A percentile compares a stretch with the other conserved stretches of the same genome.
These are phyloP conservation scores for Palythoa heliodiscus DNA, from an alignment of 92 coral and sea anemone genomes.

Conservation along the genomic window DNA sequence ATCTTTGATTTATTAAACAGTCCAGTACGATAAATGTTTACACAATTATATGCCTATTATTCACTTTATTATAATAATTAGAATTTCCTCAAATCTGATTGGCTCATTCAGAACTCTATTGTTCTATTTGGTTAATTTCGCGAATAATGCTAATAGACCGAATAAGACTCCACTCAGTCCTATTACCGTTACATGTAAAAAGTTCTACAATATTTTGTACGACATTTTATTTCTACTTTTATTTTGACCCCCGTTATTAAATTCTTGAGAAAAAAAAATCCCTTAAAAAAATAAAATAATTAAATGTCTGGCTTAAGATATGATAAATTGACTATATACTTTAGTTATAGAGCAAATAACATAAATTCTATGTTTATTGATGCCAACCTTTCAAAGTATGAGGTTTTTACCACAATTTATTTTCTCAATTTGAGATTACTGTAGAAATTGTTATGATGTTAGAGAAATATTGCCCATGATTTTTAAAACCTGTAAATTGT, in stretches of 20 bases:
- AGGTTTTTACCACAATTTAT: not conserved
- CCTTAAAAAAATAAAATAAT: not conserved
- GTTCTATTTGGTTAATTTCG: not conserved
- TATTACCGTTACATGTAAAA: not conserved
- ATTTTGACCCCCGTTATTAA: not conserved
- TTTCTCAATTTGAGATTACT: not conserved
- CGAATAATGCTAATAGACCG: not conserved
- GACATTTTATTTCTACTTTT: slow-evolving; percentile 2
- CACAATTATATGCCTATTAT: not conserved
- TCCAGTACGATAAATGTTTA: not conserved
- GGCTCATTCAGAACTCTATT: no score
- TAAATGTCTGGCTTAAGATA: not conserved
- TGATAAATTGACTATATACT: not conserved
- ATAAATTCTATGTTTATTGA: not conserved
- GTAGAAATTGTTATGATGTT: slow-evolving; percentile 6
- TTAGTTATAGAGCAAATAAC: not conserved
- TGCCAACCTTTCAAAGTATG: not conserved
- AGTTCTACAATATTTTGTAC: not conserved
- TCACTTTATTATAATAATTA: not conserved
- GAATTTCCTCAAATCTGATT: not conserved
- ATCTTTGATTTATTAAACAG: not conserved
- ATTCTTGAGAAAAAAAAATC: not conserved
- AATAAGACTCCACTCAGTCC: slow-evolving; percentile 4
- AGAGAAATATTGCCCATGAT: slow-evolving; percentile 7
- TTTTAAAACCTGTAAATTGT: not conserved